Base-by-base conservation (phyloP, 2,888 invertebrate species). In the Campoplex nolae region DNA sequence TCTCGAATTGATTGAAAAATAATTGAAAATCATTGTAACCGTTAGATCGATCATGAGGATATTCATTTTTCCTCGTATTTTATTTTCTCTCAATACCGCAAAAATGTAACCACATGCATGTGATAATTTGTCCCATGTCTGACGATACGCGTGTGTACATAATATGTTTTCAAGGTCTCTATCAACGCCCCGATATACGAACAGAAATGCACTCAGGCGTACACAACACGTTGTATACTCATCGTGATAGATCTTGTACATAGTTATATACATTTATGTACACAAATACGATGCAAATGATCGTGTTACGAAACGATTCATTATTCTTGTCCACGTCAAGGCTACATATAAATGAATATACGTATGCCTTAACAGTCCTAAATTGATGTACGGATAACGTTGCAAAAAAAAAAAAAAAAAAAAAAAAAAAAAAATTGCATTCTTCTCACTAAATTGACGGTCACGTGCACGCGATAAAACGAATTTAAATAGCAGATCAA, bases 161-260 rank as follows among this genome's bases (percentile, higher is more conserved):
- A 92, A 92, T 91, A 91, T 92, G 91, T 92, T 91, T 90, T 91
- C 92, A 92, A 92, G 92, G 92, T 90, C 91, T 82, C 71, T 84
- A 28, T 38, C 35, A 73, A 65, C 58, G 73, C 73, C 67, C 74
- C 75, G 54, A 81, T 68, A 80, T 73, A 70, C 62, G 45, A 45
- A 32, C 48, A 76, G 58, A 70, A 23, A 48, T 51, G 73, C 80
- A 65, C 62, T 81, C 80, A 28, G 38, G 73, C 80, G 80, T 73
- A 45, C 51, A 77, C 76, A 28, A 38, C 77, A 54, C 58, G 79
- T 68, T 75, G 58, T 68, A 84, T 56, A 38, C 70, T 75, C 77
- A 48, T 67, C 75, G 35, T 54, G 28, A 81, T 75, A 67, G 42
- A 76, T 77, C 76, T 65, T 48, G n/a, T 77, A 8, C 48, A n/a